Percentiles rank a stretch among this genome's conserved stretches.
Conservation (phyloP, 1,140 invertebrate species). For the Aphelenchoides besseyi region DNA sequence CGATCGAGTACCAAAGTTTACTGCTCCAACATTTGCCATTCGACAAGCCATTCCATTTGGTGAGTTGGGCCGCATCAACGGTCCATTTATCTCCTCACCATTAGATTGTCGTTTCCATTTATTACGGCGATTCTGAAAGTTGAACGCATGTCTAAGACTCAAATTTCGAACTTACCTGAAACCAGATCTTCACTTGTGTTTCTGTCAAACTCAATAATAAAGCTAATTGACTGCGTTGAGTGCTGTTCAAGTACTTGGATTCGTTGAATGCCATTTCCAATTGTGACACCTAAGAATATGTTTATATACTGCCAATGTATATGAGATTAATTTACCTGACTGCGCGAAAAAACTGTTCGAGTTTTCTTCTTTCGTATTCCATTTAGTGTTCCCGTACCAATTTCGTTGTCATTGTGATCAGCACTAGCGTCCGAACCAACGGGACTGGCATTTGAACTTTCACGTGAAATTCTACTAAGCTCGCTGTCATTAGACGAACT, state of each 20-base stretch:
- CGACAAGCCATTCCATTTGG: neutral
- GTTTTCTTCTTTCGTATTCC: slow-evolving; percentile 36
- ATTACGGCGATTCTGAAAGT: slow-evolving; percentile 33
- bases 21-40: too few species aligned
- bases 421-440: slow-evolving; percentile 8
- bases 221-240: slow-evolving; percentile 24
- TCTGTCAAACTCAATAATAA: slow-evolving; percentile 22
- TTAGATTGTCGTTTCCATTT: slow-evolving; percentile 31
- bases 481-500: slow-evolving; percentile 16
- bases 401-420: neutral
- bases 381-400: neutral
- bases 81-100: slow-evolving; percentile 15
- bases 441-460: slow-evolving; percentile 19
- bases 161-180: neutral
- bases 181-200: slow-evolving; percentile 35
- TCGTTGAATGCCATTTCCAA: slow-evolving; percentile 26
- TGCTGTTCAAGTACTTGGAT: slow-evolving; percentile 22
- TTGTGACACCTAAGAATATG: slow-evolving; percentile 28
- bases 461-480: neutral
- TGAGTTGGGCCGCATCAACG: slow-evolving; percentile 4
- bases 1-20: neutral
- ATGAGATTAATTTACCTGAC: slow-evolving; percentile 24
- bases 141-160: neutral
- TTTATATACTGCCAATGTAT: neutral
- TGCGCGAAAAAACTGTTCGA: slow-evolving; percentile 29